Base-by-base conservation (phyloP, 2,888 invertebrate species). In the Scaptomyza flava region DNA sequence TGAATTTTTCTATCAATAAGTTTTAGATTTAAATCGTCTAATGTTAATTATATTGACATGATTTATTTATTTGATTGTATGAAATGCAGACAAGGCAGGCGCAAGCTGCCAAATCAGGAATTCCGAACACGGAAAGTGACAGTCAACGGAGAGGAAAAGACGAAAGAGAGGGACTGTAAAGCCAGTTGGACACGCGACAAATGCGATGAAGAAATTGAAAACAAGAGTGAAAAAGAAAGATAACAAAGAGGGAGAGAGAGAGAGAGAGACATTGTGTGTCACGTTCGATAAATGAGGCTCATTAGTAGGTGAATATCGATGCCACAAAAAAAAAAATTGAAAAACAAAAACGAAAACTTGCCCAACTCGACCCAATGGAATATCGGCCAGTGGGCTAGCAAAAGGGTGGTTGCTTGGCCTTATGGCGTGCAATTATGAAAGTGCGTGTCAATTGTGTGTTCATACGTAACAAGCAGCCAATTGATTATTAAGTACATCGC, bases 401-500 rank as follows among this genome's bases (percentile, higher is more conserved):
- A 6, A 27, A 27, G 57, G 31, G 31, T 31, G 17, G 17, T 51
- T 2, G 11, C 2, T 41, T 38, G 31, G 34, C 60, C 52, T 68
- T 63, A 50, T 33, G 48, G 33, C 48, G 27, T 52, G 51, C 51
- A 51, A 38, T 51, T 51, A 51, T 51, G 51, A 51, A 51, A 51
- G 51, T 51, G 38, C 7, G 59, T 61, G 46, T 59, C 46, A 46
- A 46, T 38, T 6, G 14, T 47, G 41, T 56, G 66, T 66, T 65
- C 42, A 34, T 53, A 78, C 86, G 82, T 85, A 82, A 82, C 64
- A 71, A 72, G 56, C 47, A 17, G 31, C 52, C 82, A 63, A 85
- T 87, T 82, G 82, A 74, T 87, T 87, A 72, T 81, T 79, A 87
- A 82, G 65, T 77, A 69, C 63, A 65, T 36, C n/a, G 17, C n/a